Conservation (phyloP, 2,888 invertebrate species). For the Drosophila mayaguana region DNA sequence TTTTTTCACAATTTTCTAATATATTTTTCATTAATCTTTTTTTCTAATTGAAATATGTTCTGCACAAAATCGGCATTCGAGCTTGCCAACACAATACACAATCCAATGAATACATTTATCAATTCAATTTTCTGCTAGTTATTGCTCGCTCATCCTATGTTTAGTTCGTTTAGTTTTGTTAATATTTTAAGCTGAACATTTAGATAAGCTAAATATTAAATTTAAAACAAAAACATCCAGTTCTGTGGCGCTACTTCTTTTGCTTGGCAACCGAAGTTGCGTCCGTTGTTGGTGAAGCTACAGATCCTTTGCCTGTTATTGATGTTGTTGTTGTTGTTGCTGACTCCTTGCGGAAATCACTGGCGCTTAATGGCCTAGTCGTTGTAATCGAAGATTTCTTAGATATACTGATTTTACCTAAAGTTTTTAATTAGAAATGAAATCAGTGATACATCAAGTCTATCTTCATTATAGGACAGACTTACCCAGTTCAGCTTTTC, state of each 20-base stretch:
- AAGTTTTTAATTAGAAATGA: background rate
- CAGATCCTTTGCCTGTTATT: constrained; percentile 7
- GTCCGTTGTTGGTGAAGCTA: constrained; percentile 25
- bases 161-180: constrained; percentile 14
- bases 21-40: constrained; percentile 28
- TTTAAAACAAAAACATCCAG: constrained; percentile 70
- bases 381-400: constrained; percentile 61
- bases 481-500: constrained; percentile 51
- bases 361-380: constrained; percentile 51
- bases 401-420: constrained; percentile 34
- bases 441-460: background rate
- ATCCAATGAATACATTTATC: constrained; percentile 44
- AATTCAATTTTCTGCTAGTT: constrained; percentile 48
- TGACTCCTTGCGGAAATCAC: constrained; percentile 51
- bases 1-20: constrained; percentile 65
- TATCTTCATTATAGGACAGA: background rate
- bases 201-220: constrained; percentile 60
- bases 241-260: constrained; percentile 66
- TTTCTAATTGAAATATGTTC: constrained; percentile 54
- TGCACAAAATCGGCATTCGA: constrained; percentile 44
- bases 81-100: constrained; percentile 45
- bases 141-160: constrained; percentile 5
- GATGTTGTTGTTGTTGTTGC: constrained; percentile 24
- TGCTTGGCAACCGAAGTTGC: constrained; percentile 58
- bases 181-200: constrained; percentile 46